Evolutionary conservation across 2,888 invertebrate genomes (phyloP).

Genomic region (Ichneumoninae sp.): DNA sequence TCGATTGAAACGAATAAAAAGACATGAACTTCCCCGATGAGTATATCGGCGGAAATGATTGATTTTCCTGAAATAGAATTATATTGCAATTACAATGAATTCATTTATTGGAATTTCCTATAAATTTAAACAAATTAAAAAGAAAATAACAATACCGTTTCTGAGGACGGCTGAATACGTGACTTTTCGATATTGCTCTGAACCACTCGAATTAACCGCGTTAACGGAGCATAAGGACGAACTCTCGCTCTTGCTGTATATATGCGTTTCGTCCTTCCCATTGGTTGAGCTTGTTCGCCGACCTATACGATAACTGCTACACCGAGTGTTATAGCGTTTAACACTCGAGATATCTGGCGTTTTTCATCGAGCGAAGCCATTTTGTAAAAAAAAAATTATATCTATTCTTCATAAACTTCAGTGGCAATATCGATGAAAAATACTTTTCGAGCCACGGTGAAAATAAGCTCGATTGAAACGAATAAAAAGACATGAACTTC

Average conservation of each 20-base stretch:
- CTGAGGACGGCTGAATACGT: no score
- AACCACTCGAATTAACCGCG: not conserved
- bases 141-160: not conserved
- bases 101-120: not conserved
- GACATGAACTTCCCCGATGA: not conserved
- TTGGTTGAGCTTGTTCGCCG: constrained; percentile 40
- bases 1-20: not conserved
- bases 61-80: not conserved
- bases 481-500: no score
- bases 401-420: no score
- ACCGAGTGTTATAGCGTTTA: constrained; percentile 64
- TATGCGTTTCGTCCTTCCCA: constrained; percentile 42
- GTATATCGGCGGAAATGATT: not conserved
- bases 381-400: no score
- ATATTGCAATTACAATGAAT: not conserved
- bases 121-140: not conserved
- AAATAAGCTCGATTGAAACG: no score
- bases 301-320: constrained; percentile 64
- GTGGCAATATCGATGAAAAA: no score
- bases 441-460: no score
- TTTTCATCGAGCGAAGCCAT: no score
- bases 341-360: constrained; percentile 70
- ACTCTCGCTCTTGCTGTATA: not conserved
- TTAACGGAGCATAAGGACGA: not conserved
- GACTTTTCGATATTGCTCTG: not conserved